Conservation (phyloP, 2,113 vertebrate species). For the Clupea harengus region DNA sequence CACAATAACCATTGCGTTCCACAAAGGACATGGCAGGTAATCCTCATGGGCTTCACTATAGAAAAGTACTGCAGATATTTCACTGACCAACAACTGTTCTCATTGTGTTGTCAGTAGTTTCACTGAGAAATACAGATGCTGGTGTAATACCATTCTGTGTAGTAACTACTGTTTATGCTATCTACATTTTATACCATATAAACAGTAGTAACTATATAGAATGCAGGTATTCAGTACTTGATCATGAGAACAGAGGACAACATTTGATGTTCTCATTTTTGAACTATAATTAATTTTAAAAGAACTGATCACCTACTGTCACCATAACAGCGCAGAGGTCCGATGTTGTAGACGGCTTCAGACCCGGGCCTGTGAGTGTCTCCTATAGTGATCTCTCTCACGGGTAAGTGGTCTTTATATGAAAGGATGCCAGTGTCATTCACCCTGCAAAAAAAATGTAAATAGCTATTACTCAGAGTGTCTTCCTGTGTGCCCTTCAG, state of each 20-base stretch:
- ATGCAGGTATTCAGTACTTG: background rate
- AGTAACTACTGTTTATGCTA: no score
- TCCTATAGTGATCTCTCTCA: constrained; percentile 83
- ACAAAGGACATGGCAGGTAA: background rate
- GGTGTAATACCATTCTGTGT: no score
- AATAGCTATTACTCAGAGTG: background rate
- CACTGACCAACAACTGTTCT: background rate
- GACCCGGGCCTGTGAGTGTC: constrained; percentile 83
- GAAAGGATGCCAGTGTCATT: constrained; percentile 81
- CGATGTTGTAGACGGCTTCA: constrained; percentile 80
- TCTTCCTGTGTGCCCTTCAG: background rate
- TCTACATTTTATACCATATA: no score
- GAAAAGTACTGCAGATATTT: background rate
- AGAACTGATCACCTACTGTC: constrained; percentile 78
- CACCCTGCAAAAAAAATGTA: constrained; percentile 68
- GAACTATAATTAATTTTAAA: background rate
- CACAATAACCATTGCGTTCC: no score
- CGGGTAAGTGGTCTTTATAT: constrained; percentile 86
- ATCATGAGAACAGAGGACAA: background rate
- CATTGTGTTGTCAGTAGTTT: no score
- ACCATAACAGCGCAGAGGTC: constrained; percentile 83
- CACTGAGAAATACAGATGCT: background rate
- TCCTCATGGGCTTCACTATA: background rate
- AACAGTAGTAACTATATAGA: no score
- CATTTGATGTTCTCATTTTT: background rate